Evolutionary conservation across 1,140 invertebrate genomes (phyloP).

Genomic region (Drosophila repleta): DNA sequence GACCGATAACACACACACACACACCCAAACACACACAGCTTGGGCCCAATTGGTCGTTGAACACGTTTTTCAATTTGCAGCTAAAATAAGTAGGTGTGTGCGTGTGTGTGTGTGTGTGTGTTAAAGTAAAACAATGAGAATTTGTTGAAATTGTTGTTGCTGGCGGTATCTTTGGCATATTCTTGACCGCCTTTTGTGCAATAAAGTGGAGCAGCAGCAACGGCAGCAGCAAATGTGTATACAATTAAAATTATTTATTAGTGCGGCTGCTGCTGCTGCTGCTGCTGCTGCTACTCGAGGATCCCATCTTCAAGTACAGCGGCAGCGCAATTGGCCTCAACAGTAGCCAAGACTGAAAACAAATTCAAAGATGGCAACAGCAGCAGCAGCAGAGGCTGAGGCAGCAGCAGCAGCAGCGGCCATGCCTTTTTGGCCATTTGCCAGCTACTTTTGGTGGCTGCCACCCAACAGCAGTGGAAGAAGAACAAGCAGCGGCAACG

Average conservation of each 20-base stretch:
- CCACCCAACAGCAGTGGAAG: constrained; percentile 36
- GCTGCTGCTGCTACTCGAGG: constrained; percentile 17
- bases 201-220: constrained; percentile 48
- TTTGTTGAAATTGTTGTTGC: constrained; percentile 32
- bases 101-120: neutral
- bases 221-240: constrained; percentile 54
- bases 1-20: constrained; percentile 24
- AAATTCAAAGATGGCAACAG: constrained; percentile 41
- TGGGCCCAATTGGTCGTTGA: constrained; percentile 64
- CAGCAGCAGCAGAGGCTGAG: constrained; percentile 8
- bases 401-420: constrained; percentile 47
- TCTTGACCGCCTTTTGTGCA: constrained; percentile 53
- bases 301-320: constrained; percentile 44
- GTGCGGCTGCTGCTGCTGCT: constrained; percentile 36
- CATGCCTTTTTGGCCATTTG: constrained; percentile 77
- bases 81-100: constrained; percentile 16
- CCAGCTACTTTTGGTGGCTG: constrained; percentile 59
- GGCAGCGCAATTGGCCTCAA: constrained; percentile 57
- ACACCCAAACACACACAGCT: neutral
- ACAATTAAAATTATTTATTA: constrained; percentile 82
- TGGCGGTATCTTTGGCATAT: constrained; percentile 27
- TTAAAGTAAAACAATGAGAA: constrained; percentile 48
- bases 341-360: constrained; percentile 50
- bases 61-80: constrained; percentile 59
- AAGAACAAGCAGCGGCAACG: neutral